Conservation (phyloP, 2,113 vertebrate genomes). For the Ardeotis arabs region DNA sequence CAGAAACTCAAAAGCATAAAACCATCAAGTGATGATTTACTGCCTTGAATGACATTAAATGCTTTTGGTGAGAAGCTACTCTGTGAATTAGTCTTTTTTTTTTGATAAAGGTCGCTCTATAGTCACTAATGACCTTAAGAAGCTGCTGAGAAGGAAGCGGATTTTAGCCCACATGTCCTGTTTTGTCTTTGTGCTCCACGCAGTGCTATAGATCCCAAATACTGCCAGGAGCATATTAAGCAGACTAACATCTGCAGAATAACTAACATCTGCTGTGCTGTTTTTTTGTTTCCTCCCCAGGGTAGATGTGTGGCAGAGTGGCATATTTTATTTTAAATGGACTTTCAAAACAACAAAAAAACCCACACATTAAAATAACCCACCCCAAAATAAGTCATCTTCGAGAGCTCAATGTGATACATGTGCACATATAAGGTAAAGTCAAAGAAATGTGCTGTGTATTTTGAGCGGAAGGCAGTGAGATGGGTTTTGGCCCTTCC, state of each 20-base stretch:
- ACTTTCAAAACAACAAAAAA: neutral
- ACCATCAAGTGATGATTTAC: neutral
- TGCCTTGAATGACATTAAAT: neutral
- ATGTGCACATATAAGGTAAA: neutral
- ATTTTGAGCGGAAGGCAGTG: neutral
- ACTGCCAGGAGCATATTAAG: neutral
- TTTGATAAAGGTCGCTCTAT: neutral
- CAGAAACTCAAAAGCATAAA: neutral
- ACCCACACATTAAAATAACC: neutral
- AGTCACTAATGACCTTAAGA: neutral
- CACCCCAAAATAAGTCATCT: neutral
- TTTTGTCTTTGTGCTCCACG: neutral
- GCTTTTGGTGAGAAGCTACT: neutral
- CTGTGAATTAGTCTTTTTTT: neutral
- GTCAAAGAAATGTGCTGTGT: neutral
- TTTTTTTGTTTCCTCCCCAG: neutral
- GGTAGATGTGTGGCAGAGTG: neutral
- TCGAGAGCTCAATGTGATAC: neutral
- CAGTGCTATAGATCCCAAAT: neutral
- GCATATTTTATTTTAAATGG: neutral
- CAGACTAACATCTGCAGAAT: neutral
- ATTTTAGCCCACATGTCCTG: neutral
- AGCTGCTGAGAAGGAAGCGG: slow-evolving; percentile 7
- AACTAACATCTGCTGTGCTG: neutral
- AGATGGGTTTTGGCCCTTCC: neutral